Evolutionary conservation across 2,888 invertebrate species (phyloP).

Genomic region (Nymphalis polychloros): DNA sequence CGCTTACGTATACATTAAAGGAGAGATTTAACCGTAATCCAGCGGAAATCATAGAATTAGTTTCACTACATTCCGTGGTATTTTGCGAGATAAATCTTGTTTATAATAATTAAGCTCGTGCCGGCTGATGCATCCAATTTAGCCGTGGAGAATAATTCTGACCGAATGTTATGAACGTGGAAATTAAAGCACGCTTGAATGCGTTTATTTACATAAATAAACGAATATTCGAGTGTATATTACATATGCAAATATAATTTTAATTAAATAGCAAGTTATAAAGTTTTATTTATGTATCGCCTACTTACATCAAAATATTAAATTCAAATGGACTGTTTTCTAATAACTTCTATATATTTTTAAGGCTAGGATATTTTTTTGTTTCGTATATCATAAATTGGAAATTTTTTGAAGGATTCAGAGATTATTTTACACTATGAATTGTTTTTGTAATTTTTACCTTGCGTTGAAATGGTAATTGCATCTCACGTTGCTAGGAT

Average conservation of each 20-base stretch:
- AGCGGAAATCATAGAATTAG: conserved; percentile 16
- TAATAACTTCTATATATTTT: too few relatives aligned
- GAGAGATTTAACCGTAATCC: conserved; percentile 1
- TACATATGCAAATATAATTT: conserved; percentile 7
- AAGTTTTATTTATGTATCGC: background rate
- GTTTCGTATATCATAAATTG: too few relatives aligned
- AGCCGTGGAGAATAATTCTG: conserved; percentile 25
- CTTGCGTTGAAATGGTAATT: conserved; percentile 93
- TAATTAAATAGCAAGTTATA: background rate
- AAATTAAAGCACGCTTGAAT: conserved; percentile 24
- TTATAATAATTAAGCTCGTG: conserved; percentile 32
- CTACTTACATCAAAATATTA: background rate
- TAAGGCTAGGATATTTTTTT: too few relatives aligned
- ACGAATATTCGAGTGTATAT: conserved; percentile 13
- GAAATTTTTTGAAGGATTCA: too few relatives aligned
- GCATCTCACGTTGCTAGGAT: conserved; percentile 94
- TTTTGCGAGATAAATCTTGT: conserved; percentile 23
- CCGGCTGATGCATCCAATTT: conserved; percentile 35
- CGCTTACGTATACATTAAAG: background rate
- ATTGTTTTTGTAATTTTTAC: conserved; percentile 59
- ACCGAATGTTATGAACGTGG: conserved; percentile 31
- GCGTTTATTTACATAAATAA: conserved; percentile 32
- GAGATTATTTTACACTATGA: too few relatives aligned
- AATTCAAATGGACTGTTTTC: too few relatives aligned
- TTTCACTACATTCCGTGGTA: conserved; percentile 1